phyloP scores from a whole-genome alignment of 2,888 invertebrate species.

The Nasonia oneida region DNA sequence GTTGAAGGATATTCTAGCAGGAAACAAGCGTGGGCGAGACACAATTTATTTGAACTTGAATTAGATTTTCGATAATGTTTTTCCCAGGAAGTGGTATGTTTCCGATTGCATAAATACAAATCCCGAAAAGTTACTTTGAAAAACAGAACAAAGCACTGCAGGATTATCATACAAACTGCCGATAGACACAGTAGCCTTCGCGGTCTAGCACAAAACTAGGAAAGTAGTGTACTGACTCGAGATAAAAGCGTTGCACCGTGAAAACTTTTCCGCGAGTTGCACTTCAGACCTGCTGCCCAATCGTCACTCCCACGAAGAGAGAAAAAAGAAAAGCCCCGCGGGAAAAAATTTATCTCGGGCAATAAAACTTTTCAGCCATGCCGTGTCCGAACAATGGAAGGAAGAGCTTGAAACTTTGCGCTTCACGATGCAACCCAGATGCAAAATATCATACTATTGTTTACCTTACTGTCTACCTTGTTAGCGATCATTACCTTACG shows the following conservation, averaged over 20 bases:
- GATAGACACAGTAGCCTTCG: background rate
- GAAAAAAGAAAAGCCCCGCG: background rate
- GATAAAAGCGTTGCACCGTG: background rate
- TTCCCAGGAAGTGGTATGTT: too few relatives aligned
- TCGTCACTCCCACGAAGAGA: background rate
- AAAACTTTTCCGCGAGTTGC: conserved; percentile 24
- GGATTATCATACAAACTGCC: background rate
- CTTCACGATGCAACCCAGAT: background rate
- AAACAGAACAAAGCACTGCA: conserved; percentile 3
- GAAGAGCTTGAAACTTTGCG: background rate
- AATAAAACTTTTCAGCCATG: conserved; percentile 36
- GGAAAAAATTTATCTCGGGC: background rate
- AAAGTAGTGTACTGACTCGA: background rate
- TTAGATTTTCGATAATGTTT: too few relatives aligned
- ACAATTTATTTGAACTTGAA: too few relatives aligned
- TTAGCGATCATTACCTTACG: background rate
- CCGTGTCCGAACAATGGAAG: background rate
- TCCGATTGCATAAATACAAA: too few relatives aligned
- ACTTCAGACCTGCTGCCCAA: background rate
- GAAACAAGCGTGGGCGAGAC: too few relatives aligned
- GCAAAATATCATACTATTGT: background rate
- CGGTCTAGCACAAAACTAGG: conserved; percentile 12
- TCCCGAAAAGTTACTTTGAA: too few relatives aligned
- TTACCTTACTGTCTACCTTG: background rate
- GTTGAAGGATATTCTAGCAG: too few relatives aligned